Conservation (phyloP, 2,113 vertebrate species). For the Tautogolabrus adspersus region DNA sequence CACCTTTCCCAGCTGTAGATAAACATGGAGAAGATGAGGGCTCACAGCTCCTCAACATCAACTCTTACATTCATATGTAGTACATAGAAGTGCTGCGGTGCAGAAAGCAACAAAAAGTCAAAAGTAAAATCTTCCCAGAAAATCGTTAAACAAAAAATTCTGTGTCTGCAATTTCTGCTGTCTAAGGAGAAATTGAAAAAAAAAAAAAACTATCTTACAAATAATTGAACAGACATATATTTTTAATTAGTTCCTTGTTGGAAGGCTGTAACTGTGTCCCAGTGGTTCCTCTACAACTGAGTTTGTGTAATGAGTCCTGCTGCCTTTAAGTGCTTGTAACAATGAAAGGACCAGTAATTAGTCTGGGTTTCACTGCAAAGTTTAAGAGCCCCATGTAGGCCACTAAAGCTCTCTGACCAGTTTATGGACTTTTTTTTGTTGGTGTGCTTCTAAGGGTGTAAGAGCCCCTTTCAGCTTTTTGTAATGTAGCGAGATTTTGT, state of each 20-base stretch:
- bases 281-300: conserved; percentile 11
- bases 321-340: conserved; percentile 35
- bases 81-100: too few species aligned
- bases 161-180: not conserved
- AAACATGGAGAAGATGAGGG: not conserved
- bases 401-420: conserved; percentile 26
- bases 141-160: not conserved
- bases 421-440: not conserved
- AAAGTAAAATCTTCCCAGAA: not conserved
- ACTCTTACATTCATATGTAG: too few species aligned
- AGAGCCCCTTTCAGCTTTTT: not conserved
- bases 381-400: conserved; percentile 13
- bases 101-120: not conserved
- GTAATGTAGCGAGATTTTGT: not conserved
- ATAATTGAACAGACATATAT: conserved; percentile 21
- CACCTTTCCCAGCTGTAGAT: not conserved
- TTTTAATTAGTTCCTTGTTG: conserved; percentile 48
- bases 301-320: conserved; percentile 44
- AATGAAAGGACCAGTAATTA: conserved; percentile 50
- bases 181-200: conserved; percentile 1
- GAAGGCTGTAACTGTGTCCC: conserved; percentile 27
- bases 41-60: not conserved
- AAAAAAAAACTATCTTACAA: not conserved
- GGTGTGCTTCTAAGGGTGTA: not conserved
- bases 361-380: conserved; percentile 17